Conservation (phyloP, 2,797 vertebrate species). For the Macroramphosus scolopax region DNA sequence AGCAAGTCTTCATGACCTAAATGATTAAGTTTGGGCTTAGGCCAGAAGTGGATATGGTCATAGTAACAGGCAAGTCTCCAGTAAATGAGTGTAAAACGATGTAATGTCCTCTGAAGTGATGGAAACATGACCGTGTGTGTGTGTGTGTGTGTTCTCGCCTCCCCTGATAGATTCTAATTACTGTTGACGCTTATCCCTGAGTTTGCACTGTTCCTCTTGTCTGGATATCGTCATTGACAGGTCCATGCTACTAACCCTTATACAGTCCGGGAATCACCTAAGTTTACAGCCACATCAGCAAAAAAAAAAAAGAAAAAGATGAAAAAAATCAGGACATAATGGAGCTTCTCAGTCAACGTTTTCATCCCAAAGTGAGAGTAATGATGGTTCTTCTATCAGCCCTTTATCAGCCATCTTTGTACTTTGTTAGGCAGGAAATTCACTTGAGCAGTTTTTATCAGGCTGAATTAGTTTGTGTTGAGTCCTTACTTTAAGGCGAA, state of each 20-base stretch:
- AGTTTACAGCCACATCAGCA: constrained; percentile 67
- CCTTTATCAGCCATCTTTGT: constrained; percentile 69
- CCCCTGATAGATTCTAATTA: constrained; percentile 72
- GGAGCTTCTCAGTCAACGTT: constrained; percentile 65
- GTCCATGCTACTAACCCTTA: constrained; percentile 65
- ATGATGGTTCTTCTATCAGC: constrained; percentile 71
- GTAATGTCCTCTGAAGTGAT: too few relatives aligned
- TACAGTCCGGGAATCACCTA: constrained; percentile 65
- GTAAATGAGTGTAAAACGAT: too few relatives aligned
- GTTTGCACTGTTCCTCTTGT: constrained; percentile 68
- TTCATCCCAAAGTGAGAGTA: constrained; percentile 71
- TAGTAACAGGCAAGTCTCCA: too few relatives aligned
- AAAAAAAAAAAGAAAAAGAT: constrained; percentile 52
- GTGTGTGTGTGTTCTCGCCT: constrained; percentile 48
- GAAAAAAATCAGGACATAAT: constrained; percentile 59
- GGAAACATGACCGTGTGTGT: constrained; percentile 3
- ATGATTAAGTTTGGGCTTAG: too few relatives aligned
- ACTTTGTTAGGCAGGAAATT: constrained; percentile 62
- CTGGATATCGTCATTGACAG: constrained; percentile 73
- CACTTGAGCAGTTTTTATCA: constrained; percentile 57
- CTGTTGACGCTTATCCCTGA: constrained; percentile 74
- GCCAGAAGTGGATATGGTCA: too few relatives aligned
- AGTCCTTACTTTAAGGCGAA: constrained; percentile 66
- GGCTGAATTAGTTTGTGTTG: constrained; percentile 71
- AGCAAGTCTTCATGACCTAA: too few relatives aligned